Evolutionary conservation across 2,888 invertebrate genomes (phyloP).

Genomic region (Sphaeridia pumilis): DNA sequence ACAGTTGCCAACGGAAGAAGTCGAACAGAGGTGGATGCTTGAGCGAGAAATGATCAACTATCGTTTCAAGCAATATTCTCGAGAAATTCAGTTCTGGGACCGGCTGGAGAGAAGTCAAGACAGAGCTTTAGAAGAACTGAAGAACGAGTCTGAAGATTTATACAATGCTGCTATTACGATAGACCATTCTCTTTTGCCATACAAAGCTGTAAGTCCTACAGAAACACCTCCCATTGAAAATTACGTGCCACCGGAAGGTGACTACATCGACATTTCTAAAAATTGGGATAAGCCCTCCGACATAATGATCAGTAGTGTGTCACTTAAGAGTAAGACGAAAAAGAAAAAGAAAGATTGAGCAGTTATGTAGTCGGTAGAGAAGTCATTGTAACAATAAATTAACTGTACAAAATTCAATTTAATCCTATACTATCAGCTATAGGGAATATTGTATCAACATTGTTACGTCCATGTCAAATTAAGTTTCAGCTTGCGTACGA

Average conservation of each 20-base stretch:
- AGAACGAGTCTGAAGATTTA: conserved; percentile 68
- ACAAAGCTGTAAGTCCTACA: conserved; percentile 58
- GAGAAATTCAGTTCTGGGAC: conserved; percentile 57
- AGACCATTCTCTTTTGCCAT: conserved; percentile 59
- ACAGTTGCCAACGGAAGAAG: conserved; percentile 46
- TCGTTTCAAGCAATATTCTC: conserved; percentile 52
- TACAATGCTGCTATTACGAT: conserved; percentile 77
- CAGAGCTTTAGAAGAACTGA: conserved; percentile 66
- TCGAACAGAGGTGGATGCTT: conserved; percentile 53
- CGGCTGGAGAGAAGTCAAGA: conserved; percentile 56
- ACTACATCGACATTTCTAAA: conserved; percentile 68
- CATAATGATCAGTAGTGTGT: too few species aligned
- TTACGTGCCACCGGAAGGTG: conserved; percentile 78
- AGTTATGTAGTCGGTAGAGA: too few species aligned
- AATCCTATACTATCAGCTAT: too few species aligned
- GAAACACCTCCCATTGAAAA: conserved; percentile 69
- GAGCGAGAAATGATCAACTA: conserved; percentile 65
- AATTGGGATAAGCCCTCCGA: conserved; percentile 40
- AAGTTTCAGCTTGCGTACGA: too few species aligned
- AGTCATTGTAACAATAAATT: too few species aligned
- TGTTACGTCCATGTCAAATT: too few species aligned
- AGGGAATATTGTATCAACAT: too few species aligned
- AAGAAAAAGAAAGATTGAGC: too few species aligned
- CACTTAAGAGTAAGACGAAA: too few species aligned
- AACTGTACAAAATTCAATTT: too few species aligned